Evolutionary conservation across 2,888 invertebrate genomes (phyloP).

Genomic region (Noctua janthina): DNA sequence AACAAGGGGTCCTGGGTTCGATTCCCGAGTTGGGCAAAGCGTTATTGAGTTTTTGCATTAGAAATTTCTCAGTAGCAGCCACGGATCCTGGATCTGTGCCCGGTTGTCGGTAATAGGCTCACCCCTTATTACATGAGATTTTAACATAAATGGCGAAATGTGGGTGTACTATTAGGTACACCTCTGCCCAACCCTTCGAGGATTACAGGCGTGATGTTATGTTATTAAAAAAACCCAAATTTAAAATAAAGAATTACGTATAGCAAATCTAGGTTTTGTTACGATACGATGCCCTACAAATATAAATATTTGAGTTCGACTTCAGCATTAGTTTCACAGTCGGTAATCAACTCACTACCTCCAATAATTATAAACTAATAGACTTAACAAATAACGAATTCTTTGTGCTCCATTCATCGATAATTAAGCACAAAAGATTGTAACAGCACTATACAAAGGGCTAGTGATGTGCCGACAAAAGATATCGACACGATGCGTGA

Average conservation of each 20-base stretch:
- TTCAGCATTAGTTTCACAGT: slow-evolving; percentile 2
- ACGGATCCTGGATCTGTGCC: neutral
- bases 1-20: neutral
- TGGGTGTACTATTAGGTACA: too few species aligned
- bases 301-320: neutral
- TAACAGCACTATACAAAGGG: slow-evolving; percentile 77
- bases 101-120: neutral
- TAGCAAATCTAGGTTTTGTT: neutral
- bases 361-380: slow-evolving; percentile 75
- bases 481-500: slow-evolving; percentile 71
- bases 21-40: neutral
- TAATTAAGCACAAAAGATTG: slow-evolving; percentile 77
- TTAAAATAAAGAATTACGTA: neutral
- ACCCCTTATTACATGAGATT: neutral
- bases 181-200: neutral
- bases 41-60: neutral
- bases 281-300: neutral
- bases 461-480: slow-evolving; percentile 77
- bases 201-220: neutral
- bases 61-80: neutral
- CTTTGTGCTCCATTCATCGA: slow-evolving; percentile 70
- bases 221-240: neutral
- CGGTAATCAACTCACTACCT: slow-evolving; percentile 64
- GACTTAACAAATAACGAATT: slow-evolving; percentile 70
- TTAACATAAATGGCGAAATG: too few species aligned